Percentiles rank a stretch among this genome's conserved stretches.
Conservation (phyloP, 35 echinoderm and acorn worm species). For the Hemicentrotus pulcherrimus region DNA sequence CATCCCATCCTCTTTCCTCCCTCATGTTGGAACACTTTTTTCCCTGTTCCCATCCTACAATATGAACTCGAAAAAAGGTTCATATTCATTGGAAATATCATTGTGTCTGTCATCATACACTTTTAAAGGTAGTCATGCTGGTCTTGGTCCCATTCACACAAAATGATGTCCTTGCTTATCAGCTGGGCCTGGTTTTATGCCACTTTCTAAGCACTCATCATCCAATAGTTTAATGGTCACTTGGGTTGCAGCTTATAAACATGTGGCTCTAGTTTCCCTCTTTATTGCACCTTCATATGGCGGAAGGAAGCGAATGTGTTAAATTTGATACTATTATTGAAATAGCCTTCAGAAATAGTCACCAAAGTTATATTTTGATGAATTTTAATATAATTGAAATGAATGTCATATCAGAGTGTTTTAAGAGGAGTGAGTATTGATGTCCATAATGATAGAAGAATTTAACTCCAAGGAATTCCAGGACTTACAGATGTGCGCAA, state of each 20-base stretch:
- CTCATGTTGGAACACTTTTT: not conserved
- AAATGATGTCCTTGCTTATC: slow-evolving; percentile 9
- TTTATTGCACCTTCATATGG: not conserved
- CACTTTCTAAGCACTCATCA: not conserved
- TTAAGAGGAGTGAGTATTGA: not conserved
- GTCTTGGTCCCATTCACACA: slow-evolving; percentile 5
- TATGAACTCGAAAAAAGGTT: not conserved
- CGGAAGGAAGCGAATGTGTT: not conserved
- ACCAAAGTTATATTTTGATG: not conserved
- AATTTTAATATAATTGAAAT: not conserved
- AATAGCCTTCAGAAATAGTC: not conserved
- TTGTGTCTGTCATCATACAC: not conserved
- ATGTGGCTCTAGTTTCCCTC: not conserved
- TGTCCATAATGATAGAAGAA: not conserved
- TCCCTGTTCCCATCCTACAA: not conserved
- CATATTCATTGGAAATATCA: not conserved
- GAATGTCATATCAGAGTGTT: not conserved
- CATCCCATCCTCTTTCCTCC: not conserved
- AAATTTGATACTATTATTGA: not conserved
- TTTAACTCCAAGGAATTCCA: not conserved
- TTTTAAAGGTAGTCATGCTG: slow-evolving; percentile 33
- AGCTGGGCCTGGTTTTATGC: slow-evolving; percentile 32
- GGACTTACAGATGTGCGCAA: not conserved
- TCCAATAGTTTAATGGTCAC: not conserved
- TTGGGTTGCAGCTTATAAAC: not conserved